These are phyloP conservation scores for Psittacula echo DNA, from an alignment of 2,797 vertebrate species.

Conservation along the genomic window DNA sequence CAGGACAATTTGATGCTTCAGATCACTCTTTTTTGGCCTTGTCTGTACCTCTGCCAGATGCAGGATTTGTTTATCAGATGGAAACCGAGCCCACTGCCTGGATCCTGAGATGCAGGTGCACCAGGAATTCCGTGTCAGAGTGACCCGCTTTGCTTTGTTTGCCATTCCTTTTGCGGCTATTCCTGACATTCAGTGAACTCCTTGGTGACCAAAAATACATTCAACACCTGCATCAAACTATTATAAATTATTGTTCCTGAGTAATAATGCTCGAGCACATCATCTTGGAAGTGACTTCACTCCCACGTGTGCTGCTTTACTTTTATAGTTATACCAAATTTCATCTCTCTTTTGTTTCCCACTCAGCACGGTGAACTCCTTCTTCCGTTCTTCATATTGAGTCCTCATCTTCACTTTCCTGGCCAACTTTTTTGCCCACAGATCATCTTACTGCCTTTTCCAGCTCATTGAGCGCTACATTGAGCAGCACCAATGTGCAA, in stretches of 20 bases:
- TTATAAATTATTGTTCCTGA: not conserved
- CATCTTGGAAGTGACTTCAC: not conserved
- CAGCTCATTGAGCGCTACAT: not conserved
- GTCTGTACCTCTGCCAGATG: not conserved
- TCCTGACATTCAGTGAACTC: not conserved
- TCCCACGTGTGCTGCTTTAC: not conserved
- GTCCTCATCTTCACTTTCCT: not conserved
- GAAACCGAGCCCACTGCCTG: not conserved
- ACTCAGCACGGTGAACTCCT: not conserved
- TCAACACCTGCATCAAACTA: not conserved
- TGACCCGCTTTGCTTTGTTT: not conserved
- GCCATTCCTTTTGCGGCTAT: not conserved
- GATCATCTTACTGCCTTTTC: not conserved
- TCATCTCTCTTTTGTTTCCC: not conserved
- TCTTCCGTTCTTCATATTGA: not conserved
- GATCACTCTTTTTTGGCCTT: not conserved
- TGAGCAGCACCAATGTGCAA: not conserved
- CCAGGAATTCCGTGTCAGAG: not conserved
- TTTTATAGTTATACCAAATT: not conserved
- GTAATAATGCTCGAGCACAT: not conserved
- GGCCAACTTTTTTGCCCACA: not conserved
- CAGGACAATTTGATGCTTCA: not conserved
- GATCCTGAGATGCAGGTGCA: not conserved
- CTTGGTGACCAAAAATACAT: not conserved
- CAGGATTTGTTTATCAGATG: not conserved